Evolutionary conservation across 2,113 vertebrate genomes (phyloP).

Genomic region (Peromyscus leucopus): DNA sequence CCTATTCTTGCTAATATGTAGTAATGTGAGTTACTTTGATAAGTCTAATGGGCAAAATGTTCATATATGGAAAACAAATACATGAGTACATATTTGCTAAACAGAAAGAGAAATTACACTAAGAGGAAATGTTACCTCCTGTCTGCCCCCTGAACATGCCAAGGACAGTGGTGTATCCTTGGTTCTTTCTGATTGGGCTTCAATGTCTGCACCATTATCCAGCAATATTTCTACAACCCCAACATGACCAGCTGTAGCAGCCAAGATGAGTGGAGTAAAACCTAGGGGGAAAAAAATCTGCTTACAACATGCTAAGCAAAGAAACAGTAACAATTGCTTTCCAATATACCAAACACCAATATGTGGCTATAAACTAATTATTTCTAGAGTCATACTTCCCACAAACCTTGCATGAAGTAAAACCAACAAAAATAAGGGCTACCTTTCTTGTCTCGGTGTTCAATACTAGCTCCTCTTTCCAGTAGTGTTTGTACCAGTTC

Average conservation of each 20-base stretch:
- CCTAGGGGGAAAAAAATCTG: conserved; percentile 86
- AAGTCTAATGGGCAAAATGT: conserved; percentile 1
- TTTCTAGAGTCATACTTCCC: background rate
- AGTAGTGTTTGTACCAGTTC: conserved; percentile 98
- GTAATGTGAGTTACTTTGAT: background rate
- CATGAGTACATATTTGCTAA: background rate
- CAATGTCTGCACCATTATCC: conserved; percentile 98
- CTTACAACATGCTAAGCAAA: conserved; percentile 60
- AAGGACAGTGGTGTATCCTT: conserved; percentile 99
- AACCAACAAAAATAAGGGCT: background rate
- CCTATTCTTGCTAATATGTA: background rate
- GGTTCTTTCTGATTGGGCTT: conserved; percentile 99
- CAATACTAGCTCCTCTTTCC: conserved; percentile 97
- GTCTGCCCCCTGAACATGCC: conserved; percentile 98
- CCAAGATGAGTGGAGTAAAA: conserved; percentile 98
- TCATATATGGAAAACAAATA: conserved; percentile 12
- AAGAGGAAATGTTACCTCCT: conserved; percentile 91
- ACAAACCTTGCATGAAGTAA: background rate
- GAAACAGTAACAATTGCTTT: background rate
- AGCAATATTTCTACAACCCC: conserved; percentile 98
- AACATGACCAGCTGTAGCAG: conserved; percentile 98
- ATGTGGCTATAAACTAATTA: background rate
- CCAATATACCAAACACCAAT: conserved; percentile 22
- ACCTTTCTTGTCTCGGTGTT: conserved; percentile 99
- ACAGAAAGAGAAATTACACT: background rate